These are phyloP conservation scores for Lomographa bimaculata DNA, from an alignment of 2,888 invertebrate species.

Conservation along the genomic window DNA sequence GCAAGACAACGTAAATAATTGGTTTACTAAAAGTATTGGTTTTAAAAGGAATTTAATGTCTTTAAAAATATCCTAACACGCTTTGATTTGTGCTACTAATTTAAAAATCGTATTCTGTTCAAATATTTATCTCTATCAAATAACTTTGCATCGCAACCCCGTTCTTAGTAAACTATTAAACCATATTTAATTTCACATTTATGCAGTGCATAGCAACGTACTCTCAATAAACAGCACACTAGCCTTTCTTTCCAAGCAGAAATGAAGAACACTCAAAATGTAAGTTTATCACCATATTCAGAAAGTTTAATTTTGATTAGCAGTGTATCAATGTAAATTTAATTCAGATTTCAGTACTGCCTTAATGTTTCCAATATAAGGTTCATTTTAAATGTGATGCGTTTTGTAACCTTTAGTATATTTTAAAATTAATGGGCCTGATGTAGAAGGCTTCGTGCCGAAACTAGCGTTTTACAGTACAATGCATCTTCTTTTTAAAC, in stretches of 20 bases:
- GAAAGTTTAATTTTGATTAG: conserved; percentile 15
- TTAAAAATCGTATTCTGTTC: background rate
- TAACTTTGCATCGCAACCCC: conserved; percentile 55
- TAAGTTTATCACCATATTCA: background rate
- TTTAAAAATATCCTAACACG: no score
- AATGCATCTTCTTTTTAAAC: conserved; percentile 65
- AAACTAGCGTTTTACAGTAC: conserved; percentile 75
- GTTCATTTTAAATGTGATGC: conserved; percentile 12
- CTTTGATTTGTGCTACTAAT: no score
- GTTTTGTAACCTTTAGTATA: conserved; percentile 44
- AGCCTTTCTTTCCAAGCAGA: conserved; percentile 56
- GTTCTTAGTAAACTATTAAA: conserved; percentile 74
- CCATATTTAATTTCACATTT: conserved; percentile 72
- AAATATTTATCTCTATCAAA: conserved; percentile 1
- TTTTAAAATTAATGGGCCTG: conserved; percentile 58
- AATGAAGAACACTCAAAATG: conserved; percentile 30
- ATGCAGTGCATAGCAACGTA: conserved; percentile 68
- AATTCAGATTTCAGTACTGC: conserved; percentile 2
- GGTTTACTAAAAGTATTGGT: no score
- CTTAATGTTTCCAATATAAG: conserved; percentile 10
- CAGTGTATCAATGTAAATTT: background rate
- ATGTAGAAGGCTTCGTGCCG: conserved; percentile 76
- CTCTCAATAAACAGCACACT: conserved; percentile 65
- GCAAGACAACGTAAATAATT: no score
- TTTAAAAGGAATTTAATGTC: no score